These are phyloP conservation scores for Macrosteles quadrilineatus DNA, from an alignment of 1,140 invertebrate species.

Conservation along the genomic window DNA sequence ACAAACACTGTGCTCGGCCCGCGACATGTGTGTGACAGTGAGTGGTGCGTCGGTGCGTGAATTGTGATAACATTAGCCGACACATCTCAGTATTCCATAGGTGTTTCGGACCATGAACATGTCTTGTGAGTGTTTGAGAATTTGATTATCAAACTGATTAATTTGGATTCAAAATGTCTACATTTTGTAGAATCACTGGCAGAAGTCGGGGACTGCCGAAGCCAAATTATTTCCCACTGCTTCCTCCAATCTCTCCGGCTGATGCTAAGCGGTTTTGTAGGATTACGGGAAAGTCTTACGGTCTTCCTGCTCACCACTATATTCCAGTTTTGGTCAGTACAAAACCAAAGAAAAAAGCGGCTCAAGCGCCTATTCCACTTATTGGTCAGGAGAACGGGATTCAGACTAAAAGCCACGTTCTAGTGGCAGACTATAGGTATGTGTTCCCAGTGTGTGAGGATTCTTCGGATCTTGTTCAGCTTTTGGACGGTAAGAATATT, in stretches of 20 bases:
- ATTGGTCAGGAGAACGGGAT: conserved; percentile 40
- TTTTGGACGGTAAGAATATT: conserved; percentile 60
- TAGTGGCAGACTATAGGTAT: conserved; percentile 71
- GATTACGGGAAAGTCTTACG: conserved; percentile 80
- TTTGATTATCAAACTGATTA: no score
- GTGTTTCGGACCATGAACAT: no score
- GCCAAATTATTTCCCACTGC: conserved; percentile 79
- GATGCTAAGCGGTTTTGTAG: conserved; percentile 77
- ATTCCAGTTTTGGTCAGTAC: conserved; percentile 68
- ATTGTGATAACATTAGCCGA: conserved; percentile 11
- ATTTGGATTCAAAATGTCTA: conserved; percentile 36
- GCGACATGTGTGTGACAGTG: background rate
- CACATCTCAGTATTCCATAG: no score
- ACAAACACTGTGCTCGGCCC: no score
- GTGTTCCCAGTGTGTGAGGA: conserved; percentile 70
- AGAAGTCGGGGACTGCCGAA: conserved; percentile 75
- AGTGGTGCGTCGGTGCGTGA: background rate
- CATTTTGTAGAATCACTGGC: conserved; percentile 80
- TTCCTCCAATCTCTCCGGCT: conserved; percentile 77
- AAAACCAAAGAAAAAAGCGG: conserved; percentile 54
- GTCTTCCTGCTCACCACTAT: conserved; percentile 73
- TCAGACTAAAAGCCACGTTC: conserved; percentile 56
- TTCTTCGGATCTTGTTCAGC: conserved; percentile 60
- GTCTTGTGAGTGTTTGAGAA: no score
- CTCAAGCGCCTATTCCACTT: conserved; percentile 58